Base-by-base conservation (phyloP, 2,113 vertebrate genomes). In the Hyperopisus bebe region DNA sequence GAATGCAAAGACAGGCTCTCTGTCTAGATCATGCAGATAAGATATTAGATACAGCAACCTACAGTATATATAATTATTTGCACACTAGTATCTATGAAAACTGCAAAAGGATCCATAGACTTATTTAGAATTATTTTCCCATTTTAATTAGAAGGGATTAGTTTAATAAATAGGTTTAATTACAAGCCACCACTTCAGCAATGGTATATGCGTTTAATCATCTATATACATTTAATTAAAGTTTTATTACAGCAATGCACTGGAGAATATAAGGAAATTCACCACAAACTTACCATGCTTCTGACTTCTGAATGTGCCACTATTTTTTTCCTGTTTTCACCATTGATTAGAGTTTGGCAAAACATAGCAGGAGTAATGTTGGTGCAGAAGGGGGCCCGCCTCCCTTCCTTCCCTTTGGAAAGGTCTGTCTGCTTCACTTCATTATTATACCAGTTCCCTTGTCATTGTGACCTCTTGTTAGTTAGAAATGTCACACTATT, bases 371-470 rank as follows among this genome's bases (percentile, higher is more conserved):
- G 95, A 98, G 95, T 93, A 97, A 99, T 94, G 97, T 99, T 91
- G 98, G 97, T 92, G 97, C 97, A 0, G 98, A 99, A 95, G 98
- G 98, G 62, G 98, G 98, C 90, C 98, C 98, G n/a, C 98, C 98
- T 91, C 98, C 98, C 84, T 99, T 99, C 94, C 93, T 99, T 90
- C 97, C 97, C 91, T 99, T 99, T 93, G 98, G 98, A 91, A 98
- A 99, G 98, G 98, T 99, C 94, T 91, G 93, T 84, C 50, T 47
- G 6, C 13, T 8, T 51, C 55, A 53, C 80, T 48, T 48, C 7
- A 39, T 85, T 48, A 51, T 70, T 70, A 70, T 70, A 31, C 27
- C n/a, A 31, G 62, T n/a, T n/a, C 55, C 24, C 24, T 9, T n/a
- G 55, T 70, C 62, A 31, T 70, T 27, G 62, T 1, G 10, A 70